Base-by-base conservation (phyloP, 1,140 invertebrate species). In the Telenomus remus region DNA sequence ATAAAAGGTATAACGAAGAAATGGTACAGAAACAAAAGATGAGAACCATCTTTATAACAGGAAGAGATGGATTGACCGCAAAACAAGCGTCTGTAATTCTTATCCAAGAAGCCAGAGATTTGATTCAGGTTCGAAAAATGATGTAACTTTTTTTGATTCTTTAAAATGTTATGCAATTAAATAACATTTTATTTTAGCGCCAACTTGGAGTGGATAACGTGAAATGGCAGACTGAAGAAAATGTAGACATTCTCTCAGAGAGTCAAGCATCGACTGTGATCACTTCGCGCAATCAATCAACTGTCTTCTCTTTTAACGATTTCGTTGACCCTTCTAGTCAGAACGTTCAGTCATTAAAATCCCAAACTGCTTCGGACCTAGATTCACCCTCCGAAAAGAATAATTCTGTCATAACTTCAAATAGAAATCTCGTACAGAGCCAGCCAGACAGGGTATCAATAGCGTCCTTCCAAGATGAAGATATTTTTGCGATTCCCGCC, bases 21-120 rank as follows among this genome's bases (percentile, higher is more conserved):
- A 86, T 91, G 10, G 89, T 90, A 46, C 90, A 93, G 80, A 90
- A 93, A 56, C 92, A 91, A 79, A 90, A 91, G 85, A 89, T 91
- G 50, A 90, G 91, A 81, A 91, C 91, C 79, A 90, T 97, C 63
- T 97, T 94, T 90, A 92, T 98, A 15, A 95, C 92, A 0, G 96
- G 96, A 11, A 92, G 91, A 84, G 91, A 93, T 80, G 94, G 93
- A 14, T 88, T 98, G 59, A 96, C 95, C 37, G 92, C 95, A 44
- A 89, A 88, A 64, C 93, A 97, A 86, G 96, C 96, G 12, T 95
- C 97, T 13, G 81, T 89, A 61, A 88, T 95, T 50, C 89, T 98
- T 4, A 93, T 98, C 37, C 77, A 90, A 35, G 95, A 97, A 88
- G 96, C 97, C 12, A 91, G 95, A 79, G 86, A 82, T 79, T 83